phyloP scores from a whole-genome alignment of 1,140 invertebrate species.

The Adoxophyes honmai region DNA sequence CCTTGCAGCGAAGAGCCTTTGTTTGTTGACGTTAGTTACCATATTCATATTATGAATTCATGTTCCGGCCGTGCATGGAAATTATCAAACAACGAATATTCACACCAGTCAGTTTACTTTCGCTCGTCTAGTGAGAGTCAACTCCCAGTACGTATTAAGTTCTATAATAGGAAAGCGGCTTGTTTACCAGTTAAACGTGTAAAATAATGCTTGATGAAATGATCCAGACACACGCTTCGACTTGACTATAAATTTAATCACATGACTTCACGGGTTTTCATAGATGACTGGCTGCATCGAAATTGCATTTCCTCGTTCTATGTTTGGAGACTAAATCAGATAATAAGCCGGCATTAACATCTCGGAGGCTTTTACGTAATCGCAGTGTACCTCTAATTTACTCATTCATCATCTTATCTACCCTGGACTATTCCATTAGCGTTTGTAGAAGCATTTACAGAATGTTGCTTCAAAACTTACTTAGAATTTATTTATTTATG shows the following conservation, averaged over 20 bases:
- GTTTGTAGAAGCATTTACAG: slow-evolving; percentile 7
- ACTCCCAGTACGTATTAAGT: slow-evolving; percentile 33
- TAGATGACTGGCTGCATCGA: neutral
- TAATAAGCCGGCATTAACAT: slow-evolving; percentile 10
- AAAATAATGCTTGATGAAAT: slow-evolving; percentile 19
- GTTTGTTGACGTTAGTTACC: neutral
- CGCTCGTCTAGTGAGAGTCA: slow-evolving; percentile 47
- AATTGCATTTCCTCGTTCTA: slow-evolving; percentile 1
- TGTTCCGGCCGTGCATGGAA: slow-evolving; percentile 4
- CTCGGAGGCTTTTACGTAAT: slow-evolving; percentile 13
- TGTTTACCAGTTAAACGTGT: slow-evolving; percentile 31
- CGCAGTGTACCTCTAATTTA: slow-evolving; percentile 2
- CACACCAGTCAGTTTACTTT: slow-evolving; percentile 42
- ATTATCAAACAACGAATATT: slow-evolving; percentile 24
- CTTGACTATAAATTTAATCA: neutral
- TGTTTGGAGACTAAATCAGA: slow-evolving; percentile 7
- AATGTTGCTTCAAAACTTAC: slow-evolving; percentile 2
- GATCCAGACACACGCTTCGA: neutral
- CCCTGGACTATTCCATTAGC: slow-evolving; percentile 13
- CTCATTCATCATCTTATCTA: slow-evolving; percentile 15
- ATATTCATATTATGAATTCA: slow-evolving; percentile 5
- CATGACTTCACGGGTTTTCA: neutral
- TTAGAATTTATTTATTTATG: slow-evolving; percentile 9
- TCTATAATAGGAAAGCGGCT: slow-evolving; percentile 32
- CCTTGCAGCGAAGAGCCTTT: neutral